These are phyloP conservation scores for Amiota communis DNA, from an alignment of 2,888 invertebrate species.

Conservation along the genomic window DNA sequence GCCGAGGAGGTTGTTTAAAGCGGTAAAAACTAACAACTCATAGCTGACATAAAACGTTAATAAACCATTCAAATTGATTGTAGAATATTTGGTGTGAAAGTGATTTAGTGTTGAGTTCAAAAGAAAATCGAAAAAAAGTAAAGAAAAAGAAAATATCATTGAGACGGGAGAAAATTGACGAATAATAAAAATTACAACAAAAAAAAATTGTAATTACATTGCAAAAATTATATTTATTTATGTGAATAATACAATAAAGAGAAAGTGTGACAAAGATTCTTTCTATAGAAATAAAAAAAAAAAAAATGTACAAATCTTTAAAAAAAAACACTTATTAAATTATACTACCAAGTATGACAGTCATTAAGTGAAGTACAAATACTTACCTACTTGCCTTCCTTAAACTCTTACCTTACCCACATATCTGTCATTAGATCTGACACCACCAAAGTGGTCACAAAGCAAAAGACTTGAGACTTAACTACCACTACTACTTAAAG, in stretches of 20 bases:
- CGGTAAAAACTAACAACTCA: constrained; percentile 36
- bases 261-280: constrained; percentile 45
- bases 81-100: constrained; percentile 19
- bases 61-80: constrained; percentile 35
- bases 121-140: not conserved
- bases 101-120: constrained; percentile 31
- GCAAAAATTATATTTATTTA: constrained; percentile 26
- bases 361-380: constrained; percentile 19
- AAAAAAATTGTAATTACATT: constrained; percentile 28
- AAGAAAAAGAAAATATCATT: constrained; percentile 2
- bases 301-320: not conserved
- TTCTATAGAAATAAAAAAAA: constrained; percentile 17
- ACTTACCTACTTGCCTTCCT: not conserved
- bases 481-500: constrained; percentile 48
- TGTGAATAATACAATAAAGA: constrained; percentile 30
- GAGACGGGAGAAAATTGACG: not conserved
- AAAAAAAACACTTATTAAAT: constrained; percentile 1
- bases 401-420: no score
- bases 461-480: constrained; percentile 51
- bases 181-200: constrained; percentile 22
- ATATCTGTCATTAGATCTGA: no score
- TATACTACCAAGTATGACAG: constrained; percentile 26
- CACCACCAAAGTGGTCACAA: no score
- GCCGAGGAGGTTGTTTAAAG: constrained; percentile 60
- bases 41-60: constrained; percentile 42